phyloP scores from a whole-genome alignment of 2,888 invertebrate genomes.

The Hirtodrosophila histrioides region DNA sequence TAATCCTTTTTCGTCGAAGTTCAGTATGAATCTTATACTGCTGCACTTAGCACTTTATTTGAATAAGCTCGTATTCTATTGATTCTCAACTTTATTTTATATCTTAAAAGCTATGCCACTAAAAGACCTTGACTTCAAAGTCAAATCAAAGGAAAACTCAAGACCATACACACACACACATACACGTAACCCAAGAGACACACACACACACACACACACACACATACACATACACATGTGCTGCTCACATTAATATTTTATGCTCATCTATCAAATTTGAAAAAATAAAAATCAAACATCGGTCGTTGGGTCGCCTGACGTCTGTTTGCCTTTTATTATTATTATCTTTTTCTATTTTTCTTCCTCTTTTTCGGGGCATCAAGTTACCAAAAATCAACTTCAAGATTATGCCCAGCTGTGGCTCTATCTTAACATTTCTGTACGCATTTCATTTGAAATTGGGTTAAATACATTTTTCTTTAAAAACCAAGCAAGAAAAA shows the following conservation, averaged over 20 bases:
- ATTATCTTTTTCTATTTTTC: conserved; percentile 1
- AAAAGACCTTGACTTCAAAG: conserved; percentile 57
- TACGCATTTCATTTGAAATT: conserved; percentile 55
- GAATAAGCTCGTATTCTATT: conserved; percentile 1
- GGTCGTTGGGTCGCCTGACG: conserved; percentile 19
- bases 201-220: neutral
- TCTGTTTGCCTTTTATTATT: conserved; percentile 28
- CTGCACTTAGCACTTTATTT: neutral
- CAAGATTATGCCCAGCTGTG: conserved; percentile 10
- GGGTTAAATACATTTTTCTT: conserved; percentile 53
- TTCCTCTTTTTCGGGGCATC: conserved; percentile 23
- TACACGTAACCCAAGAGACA: neutral
- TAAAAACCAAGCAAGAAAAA: conserved; percentile 19
- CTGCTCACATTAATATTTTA: conserved; percentile 61
- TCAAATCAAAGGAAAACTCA: conserved; percentile 42
- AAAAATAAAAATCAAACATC: conserved; percentile 45
- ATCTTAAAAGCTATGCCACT: conserved; percentile 23
- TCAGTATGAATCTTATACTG: no score
- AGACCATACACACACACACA: conserved; percentile 3
- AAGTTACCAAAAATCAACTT: conserved; percentile 36
- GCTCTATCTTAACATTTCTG: conserved; percentile 2
- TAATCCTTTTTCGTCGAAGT: no score
- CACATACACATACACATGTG: conserved; percentile 10
- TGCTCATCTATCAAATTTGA: conserved; percentile 73
- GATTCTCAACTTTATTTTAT: neutral